A percentile compares a stretch with the other conserved stretches of the same genome.
These are phyloP conservation scores for Ericerus pela DNA, from an alignment of 1,140 invertebrate species.

Conservation along the genomic window DNA sequence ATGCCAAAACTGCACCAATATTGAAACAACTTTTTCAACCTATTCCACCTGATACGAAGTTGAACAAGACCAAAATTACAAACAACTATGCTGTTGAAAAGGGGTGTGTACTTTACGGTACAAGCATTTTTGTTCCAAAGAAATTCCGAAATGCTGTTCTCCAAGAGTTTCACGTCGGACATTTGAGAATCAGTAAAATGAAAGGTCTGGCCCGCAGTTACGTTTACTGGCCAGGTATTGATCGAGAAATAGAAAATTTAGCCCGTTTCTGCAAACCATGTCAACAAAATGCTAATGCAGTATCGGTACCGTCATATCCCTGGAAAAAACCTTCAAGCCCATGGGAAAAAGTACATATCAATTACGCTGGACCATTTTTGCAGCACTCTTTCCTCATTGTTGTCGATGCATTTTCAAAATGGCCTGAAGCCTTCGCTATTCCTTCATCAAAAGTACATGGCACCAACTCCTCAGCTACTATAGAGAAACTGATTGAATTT, in stretches of 20 bases:
- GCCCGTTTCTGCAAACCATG: slow-evolving; percentile 13
- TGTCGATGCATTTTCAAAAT: slow-evolving; percentile 35
- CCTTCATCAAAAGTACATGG: background rate
- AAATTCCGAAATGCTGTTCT: slow-evolving; percentile 17
- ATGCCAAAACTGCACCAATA: too few relatives aligned
- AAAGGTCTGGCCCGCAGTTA: slow-evolving; percentile 34
- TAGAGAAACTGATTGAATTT: slow-evolving; percentile 19
- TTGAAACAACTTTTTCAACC: too few relatives aligned
- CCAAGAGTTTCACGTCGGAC: slow-evolving; percentile 31
- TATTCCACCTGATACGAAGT: too few relatives aligned
- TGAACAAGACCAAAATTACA: too few relatives aligned
- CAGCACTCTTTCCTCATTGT: slow-evolving; percentile 30
- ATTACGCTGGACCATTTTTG: slow-evolving; percentile 32
- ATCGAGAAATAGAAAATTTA: slow-evolving; percentile 30
- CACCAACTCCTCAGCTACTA: slow-evolving; percentile 13
- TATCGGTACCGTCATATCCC: background rate
- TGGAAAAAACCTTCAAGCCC: slow-evolving; percentile 15
- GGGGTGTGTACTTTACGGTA: slow-evolving; percentile 2
- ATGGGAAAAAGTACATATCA: slow-evolving; percentile 27
- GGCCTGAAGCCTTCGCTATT: slow-evolving; percentile 28
- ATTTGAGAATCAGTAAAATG: slow-evolving; percentile 34
- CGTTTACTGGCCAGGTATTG: slow-evolving; percentile 35
- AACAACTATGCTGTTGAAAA: too few relatives aligned
- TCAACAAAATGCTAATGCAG: slow-evolving; percentile 6
- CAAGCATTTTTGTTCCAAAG: background rate